Evolutionary conservation across 2,888 invertebrate genomes (phyloP), one percentile per base, ranked within the genome.

Genomic region (Xestia c-nigrum): DNA sequence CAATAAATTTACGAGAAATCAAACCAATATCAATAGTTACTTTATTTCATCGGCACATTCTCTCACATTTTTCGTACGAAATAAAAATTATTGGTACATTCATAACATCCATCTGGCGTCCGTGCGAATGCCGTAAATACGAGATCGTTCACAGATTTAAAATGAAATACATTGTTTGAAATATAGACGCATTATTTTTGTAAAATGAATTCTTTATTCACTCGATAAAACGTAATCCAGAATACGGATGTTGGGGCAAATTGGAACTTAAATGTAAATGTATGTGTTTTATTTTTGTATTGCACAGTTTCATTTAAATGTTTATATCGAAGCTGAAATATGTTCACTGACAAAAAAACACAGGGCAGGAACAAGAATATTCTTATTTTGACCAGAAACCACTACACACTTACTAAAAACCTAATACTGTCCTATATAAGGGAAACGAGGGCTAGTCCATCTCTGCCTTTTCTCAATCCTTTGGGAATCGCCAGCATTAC

Each of bases 1-100:
- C 31, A 31, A 61, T 6, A 66, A 5, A 46, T 64, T n/a, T 68
- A 46, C 57, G 16, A 79, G 38, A 64, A 50, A 68, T 64, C 38
- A 68, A 81, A 68, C 50, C 69, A 21, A 38, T 59, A 72, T 75
- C 68, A 63, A 80, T 74, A 79, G 82, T 76, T 50, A 9, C 43
- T 43, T 43, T 80, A 74, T 66, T 12, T 66, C n/a, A 67, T 76
- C 73, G 47, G 46, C 68, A 82, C 47, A 84, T 75, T 67, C 73
- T 66, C 57, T 12, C 40, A 50, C 50, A 75, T 75, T 75, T 68
- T 81, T 81, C 85, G 85, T 85, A 78, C 76, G 83, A 86, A 66
- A 88, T 88, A 87, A 89, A 91, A 91, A 91, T 90, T 87, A 92
- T 91, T 88, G 90, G 88, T 87, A 91, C 91, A 91, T 93, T 91